Conservation (phyloP, 2,113 vertebrate genomes). For the Equus przewalskii region DNA sequence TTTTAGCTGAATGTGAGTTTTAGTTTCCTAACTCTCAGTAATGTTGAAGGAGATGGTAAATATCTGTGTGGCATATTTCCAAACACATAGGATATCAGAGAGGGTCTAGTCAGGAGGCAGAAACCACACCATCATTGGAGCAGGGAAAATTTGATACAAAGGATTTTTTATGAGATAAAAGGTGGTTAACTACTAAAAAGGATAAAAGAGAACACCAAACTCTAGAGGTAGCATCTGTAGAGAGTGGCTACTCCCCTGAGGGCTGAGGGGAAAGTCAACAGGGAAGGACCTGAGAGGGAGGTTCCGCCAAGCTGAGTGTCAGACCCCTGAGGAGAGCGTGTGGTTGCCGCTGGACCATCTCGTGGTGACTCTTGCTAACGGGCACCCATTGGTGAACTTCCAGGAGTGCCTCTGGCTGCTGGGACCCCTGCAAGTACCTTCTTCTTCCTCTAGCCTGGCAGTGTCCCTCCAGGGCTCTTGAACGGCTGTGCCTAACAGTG, state of each 20-base stretch:
- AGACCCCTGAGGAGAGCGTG: not conserved
- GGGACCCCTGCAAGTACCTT: not conserved
- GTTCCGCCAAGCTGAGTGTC: not conserved
- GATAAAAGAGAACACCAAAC: not conserved
- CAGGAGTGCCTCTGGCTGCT: not conserved
- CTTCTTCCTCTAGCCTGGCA: not conserved
- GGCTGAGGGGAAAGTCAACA: not conserved
- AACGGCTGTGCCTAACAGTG: not conserved
- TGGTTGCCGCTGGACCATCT: not conserved
- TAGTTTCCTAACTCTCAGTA: not conserved
- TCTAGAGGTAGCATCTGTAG: not conserved
- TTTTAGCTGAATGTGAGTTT: constrained; percentile 3
- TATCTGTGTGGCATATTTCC: not conserved
- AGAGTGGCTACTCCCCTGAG: not conserved
- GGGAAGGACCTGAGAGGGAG: not conserved
- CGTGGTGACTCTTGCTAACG: not conserved
- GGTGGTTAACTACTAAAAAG: not conserved
- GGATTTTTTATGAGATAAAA: not conserved
- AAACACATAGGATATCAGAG: not conserved
- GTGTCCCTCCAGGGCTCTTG: not conserved
- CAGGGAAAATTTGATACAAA: not conserved
- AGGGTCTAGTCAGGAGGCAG: not conserved
- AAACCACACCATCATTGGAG: not conserved
- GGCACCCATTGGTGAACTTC: not conserved
- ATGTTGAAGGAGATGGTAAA: not conserved